phyloP scores from a whole-genome alignment of 2,113 vertebrate genomes.

The Microtus montanus region DNA sequence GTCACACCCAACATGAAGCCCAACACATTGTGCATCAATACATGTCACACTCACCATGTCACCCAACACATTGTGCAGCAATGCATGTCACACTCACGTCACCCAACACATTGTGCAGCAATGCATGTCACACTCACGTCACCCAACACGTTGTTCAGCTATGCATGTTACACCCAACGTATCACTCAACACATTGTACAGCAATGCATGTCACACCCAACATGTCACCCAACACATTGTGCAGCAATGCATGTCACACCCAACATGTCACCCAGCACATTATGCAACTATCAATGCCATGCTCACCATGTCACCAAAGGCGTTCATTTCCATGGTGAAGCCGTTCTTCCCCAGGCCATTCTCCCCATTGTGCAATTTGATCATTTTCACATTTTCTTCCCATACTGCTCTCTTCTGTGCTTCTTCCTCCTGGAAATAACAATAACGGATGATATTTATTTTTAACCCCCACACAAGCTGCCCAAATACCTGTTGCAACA shows the following conservation, averaged over 20 bases:
- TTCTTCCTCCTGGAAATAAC: slow-evolving; percentile 89
- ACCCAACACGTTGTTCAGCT: too few relatives aligned
- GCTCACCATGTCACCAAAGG: slow-evolving; percentile 81
- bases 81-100: not conserved
- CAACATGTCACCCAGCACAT: too few relatives aligned
- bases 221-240: too few relatives aligned
- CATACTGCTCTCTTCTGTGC: slow-evolving; percentile 93
- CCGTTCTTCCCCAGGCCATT: slow-evolving; percentile 91
- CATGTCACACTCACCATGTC: too few relatives aligned
- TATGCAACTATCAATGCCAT: too few relatives aligned
- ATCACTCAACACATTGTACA: too few relatives aligned
- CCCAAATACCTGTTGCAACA: not conserved
- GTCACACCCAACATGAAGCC: slow-evolving; percentile 83
- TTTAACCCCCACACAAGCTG: not conserved
- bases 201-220: too few relatives aligned
- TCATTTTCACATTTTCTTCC: slow-evolving; percentile 95
- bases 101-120: slow-evolving; percentile 75
- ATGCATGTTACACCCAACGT: too few relatives aligned
- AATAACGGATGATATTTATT: not conserved
- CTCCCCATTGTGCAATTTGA: slow-evolving; percentile 95
- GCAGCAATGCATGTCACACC: too few relatives aligned
- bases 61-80: not conserved
- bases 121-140: too few relatives aligned
- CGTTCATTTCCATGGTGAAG: slow-evolving; percentile 94
- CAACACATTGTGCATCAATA: not conserved